These are phyloP conservation scores for Perdita meconis DNA, from an alignment of 2,888 invertebrate species.

Conservation along the genomic window DNA sequence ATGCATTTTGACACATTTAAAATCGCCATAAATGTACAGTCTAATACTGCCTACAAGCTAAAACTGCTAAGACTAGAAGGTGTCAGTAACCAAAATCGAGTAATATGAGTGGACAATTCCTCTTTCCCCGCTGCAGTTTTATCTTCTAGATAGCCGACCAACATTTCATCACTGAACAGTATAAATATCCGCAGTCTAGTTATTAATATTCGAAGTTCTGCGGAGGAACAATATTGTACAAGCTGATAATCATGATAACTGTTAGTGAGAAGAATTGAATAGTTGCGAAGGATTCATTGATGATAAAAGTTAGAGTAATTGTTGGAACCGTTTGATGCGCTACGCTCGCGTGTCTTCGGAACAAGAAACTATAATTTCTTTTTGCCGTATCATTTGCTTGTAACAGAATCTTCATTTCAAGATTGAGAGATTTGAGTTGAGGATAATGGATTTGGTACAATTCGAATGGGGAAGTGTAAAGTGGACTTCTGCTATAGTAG, in stretches of 20 bases:
- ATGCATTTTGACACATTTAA: too few relatives aligned
- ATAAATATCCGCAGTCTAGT: too few relatives aligned
- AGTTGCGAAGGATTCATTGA: not conserved
- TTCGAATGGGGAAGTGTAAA: not conserved
- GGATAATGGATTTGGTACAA: not conserved
- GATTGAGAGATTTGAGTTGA: not conserved
- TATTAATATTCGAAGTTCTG: not conserved
- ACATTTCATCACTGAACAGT: too few relatives aligned
- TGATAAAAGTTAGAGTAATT: not conserved
- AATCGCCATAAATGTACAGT: too few relatives aligned
- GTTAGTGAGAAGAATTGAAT: not conserved
- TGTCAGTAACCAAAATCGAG: too few relatives aligned
- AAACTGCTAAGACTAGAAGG: too few relatives aligned
- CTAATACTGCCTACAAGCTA: too few relatives aligned
- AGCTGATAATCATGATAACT: not conserved
- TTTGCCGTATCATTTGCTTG: not conserved
- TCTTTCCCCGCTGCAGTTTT: too few relatives aligned
- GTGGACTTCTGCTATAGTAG: constrained; percentile 8
- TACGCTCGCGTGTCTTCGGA: not conserved
- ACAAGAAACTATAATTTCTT: not conserved
- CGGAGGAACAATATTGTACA: not conserved
- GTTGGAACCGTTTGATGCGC: not conserved
- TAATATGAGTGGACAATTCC: too few relatives aligned
- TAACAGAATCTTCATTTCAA: not conserved
- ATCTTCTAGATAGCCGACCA: too few relatives aligned